These are phyloP conservation scores for Rugalucina vietnamica DNA, from an alignment of 2,888 invertebrate species.

Conservation along the genomic window DNA sequence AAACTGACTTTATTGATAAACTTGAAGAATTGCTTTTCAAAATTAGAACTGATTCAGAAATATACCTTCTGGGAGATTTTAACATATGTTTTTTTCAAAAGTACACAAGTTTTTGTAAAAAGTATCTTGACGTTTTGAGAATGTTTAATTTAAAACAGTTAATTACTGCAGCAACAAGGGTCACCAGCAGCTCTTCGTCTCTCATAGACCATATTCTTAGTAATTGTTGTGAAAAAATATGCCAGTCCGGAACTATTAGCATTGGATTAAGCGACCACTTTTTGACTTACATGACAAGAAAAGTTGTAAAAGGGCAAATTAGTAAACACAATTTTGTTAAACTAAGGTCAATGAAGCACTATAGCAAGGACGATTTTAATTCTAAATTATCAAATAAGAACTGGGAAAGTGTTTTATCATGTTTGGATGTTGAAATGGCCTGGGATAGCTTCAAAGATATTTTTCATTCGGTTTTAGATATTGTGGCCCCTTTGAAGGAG, in stretches of 20 bases:
- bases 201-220: constrained; percentile 11
- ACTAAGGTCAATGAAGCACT: no score
- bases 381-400: background rate
- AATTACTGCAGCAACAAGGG: constrained; percentile 18
- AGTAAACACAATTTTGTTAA: background rate
- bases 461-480: constrained; percentile 18
- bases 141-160: constrained; percentile 14
- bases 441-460: background rate
- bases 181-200: background rate
- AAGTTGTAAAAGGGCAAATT: background rate
- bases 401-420: background rate
- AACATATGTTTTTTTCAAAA: background rate
- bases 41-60: constrained; percentile 9
- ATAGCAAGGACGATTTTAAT: background rate
- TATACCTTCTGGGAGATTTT: background rate
- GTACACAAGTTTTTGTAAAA: background rate
- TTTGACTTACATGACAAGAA: background rate
- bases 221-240: constrained; percentile 7
- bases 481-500: constrained; percentile 6
- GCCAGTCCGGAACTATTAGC: constrained; percentile 8
- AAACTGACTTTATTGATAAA: constrained; percentile 26
- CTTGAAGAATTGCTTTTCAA: background rate
- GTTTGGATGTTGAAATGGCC: background rate
- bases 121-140: constrained; percentile 6
- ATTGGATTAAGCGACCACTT: background rate